A percentile compares a stretch with the other conserved stretches of the same genome.
Conservation (phyloP, 2,797 vertebrate genomes). For the Rhinichthys osculus region DNA sequence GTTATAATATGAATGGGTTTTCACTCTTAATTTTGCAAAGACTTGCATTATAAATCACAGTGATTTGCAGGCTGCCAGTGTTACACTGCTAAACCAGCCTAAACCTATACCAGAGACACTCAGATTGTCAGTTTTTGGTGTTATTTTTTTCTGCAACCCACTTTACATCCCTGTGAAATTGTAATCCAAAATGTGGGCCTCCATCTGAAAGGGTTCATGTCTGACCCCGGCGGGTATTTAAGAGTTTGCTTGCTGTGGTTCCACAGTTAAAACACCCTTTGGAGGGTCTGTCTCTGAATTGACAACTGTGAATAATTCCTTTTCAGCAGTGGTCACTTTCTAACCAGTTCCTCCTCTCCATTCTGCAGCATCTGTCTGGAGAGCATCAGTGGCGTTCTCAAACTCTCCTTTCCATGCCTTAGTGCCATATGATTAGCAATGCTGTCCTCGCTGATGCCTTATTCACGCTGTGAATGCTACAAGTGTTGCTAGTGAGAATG, state of each 20-base stretch:
- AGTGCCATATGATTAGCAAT: slow-evolving; percentile 10
- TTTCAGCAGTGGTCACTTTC: slow-evolving; percentile 34
- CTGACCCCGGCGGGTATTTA: not conserved
- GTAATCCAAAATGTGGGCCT: not conserved
- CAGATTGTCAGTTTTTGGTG: not conserved
- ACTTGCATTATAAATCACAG: not conserved
- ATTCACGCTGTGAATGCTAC: not conserved
- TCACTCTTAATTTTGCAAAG: not conserved
- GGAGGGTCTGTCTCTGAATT: slow-evolving; percentile 7
- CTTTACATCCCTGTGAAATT: not conserved
- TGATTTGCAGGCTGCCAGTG: not conserved
- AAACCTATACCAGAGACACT: not conserved
- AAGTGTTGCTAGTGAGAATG: slow-evolving; percentile 27
- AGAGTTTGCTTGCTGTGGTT: slow-evolving; percentile 3
- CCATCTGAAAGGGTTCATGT: slow-evolving; percentile 4
- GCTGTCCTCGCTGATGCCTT: slow-evolving; percentile 16
- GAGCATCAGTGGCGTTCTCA: slow-evolving; percentile 26
- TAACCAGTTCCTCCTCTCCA: slow-evolving; percentile 46
- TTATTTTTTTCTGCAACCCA: not conserved
- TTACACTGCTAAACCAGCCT: not conserved
- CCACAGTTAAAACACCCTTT: not conserved
- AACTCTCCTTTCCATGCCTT: slow-evolving; percentile 29
- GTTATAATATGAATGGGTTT: not conserved
- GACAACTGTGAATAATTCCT: slow-evolving; percentile 11
- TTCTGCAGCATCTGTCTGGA: slow-evolving; percentile 43